These are phyloP conservation scores for Carassius gibelio DNA, from an alignment of 2,113 vertebrate genomes.

Conservation along the genomic window DNA sequence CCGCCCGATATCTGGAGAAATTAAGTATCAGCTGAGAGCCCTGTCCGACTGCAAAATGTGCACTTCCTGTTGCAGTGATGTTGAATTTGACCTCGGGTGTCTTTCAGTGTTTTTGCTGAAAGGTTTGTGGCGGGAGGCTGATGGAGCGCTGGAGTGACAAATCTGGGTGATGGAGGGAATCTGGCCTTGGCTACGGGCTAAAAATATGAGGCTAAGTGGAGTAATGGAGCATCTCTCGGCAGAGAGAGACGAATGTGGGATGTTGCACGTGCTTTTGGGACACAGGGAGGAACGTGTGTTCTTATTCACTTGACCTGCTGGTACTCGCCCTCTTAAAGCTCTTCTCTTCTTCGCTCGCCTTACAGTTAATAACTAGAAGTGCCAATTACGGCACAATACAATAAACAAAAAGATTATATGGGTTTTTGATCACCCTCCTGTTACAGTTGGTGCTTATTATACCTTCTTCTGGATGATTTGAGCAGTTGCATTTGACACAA, in stretches of 20 bases:
- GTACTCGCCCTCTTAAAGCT: slow-evolving; percentile 18
- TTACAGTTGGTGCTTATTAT: background rate
- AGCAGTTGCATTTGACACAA: background rate
- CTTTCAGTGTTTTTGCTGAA: background rate
- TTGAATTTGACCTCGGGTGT: background rate
- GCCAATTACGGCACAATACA: background rate
- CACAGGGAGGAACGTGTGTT: slow-evolving; percentile 29
- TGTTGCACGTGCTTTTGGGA: slow-evolving; percentile 35
- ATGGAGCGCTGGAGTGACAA: slow-evolving; percentile 4
- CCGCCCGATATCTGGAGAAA: background rate
- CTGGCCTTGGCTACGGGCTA: slow-evolving; percentile 12
- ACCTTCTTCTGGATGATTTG: background rate
- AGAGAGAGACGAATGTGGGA: slow-evolving; percentile 35
- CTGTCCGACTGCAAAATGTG: background rate
- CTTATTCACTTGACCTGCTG: slow-evolving; percentile 45
- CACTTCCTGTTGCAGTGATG: background rate
- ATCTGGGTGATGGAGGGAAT: slow-evolving; percentile 10
- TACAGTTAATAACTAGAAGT: no score
- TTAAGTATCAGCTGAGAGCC: background rate
- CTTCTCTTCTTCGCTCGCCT: background rate
- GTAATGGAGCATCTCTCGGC: slow-evolving; percentile 49
- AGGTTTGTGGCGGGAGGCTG: background rate
- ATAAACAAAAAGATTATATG: background rate
- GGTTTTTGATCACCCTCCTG: background rate
- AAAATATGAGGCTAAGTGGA: slow-evolving; percentile 39